Base-by-base conservation (phyloP, 2,797 vertebrate species). In the Neosilurus mollespiculum region DNA sequence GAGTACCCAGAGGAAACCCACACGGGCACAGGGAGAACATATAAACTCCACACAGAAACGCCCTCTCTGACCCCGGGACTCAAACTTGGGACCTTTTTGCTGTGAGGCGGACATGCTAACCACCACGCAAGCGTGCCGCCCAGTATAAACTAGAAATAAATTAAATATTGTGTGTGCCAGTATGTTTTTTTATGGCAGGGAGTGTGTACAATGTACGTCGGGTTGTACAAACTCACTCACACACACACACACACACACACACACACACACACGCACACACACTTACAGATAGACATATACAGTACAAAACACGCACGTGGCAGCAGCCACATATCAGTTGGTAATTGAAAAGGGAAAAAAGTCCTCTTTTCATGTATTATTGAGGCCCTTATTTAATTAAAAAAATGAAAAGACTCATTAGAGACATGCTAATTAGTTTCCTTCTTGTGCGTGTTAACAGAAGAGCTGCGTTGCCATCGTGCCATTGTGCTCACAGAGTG, bases 361-460 rank as follows among this genome's bases (percentile, higher is more conserved):
- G 92, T 94, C 93, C 93, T 91, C 92, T 93, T 94, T 94, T 95
- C 93, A 93, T 95, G 92, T 93, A 93, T 94, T 94, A 94, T 94
- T 92, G 92, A 94, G 93, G 91, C 91, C 92, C 92, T 92, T 83
- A 90, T 93, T 95, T 95, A 95, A 95, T 95, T 92, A 94, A 90
- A 94, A 94, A 94, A 93, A 93, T 93, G 92, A 94, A 94, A 95
- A 93, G 93, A 93, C 93, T 95, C 94, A 93, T 95, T 94, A 94
- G 92, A 93, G 92, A 92, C 93, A 93, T 94, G 94, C 91, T 95
- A 94, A 95, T 94, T 93, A 94, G 93, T 90, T 91, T 86, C 88
- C 89, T 90, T 91, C 89, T 80, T 84, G 86, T 87, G 88, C 90
- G 88, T 81, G 64, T 78, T 86, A 91, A 92, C 91, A 88, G 92